Evolutionary conservation across 2,888 invertebrate genomes (phyloP).

Genomic region (Polymixis flavicincta): DNA sequence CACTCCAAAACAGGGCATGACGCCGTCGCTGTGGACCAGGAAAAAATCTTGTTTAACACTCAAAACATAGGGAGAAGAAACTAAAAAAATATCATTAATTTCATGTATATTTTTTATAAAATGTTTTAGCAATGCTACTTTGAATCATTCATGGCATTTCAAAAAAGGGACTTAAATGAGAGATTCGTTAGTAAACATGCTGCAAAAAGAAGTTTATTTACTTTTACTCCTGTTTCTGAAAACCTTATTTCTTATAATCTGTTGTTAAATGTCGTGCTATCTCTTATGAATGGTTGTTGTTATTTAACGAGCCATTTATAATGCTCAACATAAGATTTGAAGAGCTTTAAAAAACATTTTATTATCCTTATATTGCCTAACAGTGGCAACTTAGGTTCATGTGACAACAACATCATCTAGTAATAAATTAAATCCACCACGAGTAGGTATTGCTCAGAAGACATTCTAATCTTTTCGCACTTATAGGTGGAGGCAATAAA

Average conservation of each 20-base stretch:
- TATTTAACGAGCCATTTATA: neutral
- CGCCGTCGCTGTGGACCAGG: constrained; percentile 91
- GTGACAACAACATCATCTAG: no score
- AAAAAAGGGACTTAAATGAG: neutral
- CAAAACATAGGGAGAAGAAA: neutral
- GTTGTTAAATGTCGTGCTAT: neutral
- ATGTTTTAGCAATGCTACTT: no score
- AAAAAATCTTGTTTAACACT: neutral
- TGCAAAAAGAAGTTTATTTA: no score
- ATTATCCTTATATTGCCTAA: neutral
- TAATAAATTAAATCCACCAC: constrained; percentile 16
- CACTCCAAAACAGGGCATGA: constrained; percentile 96
- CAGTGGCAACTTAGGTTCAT: neutral
- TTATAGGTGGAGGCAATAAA: constrained; percentile 34
- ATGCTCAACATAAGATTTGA: neutral
- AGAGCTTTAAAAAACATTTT: neutral
- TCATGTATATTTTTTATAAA: no score
- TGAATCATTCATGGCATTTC: no score
- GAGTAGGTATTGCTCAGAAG: neutral
- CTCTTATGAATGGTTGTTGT: neutral
- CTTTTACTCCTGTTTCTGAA: neutral
- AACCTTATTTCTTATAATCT: neutral
- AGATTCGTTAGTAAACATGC: no score
- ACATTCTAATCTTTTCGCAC: constrained; percentile 37
- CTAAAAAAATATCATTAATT: neutral